Evolutionary conservation across 1,140 invertebrate genomes (phyloP), one percentile per base, ranked within the genome.

Genomic region (Drosophila obscura): DNA sequence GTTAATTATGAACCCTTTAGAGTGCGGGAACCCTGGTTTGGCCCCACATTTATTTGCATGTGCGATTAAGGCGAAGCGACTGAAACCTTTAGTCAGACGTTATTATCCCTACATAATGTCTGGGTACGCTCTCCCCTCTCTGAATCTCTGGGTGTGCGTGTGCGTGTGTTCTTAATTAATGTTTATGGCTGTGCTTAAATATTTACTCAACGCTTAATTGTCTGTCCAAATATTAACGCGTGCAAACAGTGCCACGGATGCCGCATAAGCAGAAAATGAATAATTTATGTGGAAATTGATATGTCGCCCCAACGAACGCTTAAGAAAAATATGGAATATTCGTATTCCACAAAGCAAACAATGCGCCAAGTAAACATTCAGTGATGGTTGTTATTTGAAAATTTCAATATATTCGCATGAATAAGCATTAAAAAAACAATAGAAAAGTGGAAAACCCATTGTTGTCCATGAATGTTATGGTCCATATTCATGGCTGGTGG

Each of bases 181-280:
- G 59, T 75, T 68, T 71, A 76, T 67, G 44, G 45, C 63, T 58
- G 66, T 51, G 56, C 65, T 71, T 75, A 63, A 65, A 87, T 60
- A 77, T 71, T 88, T 68, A 76, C 73, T 43, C 49, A 51, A 19
- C 65, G 68, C 51, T 62, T 87, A 78, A 85, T 85, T 85, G 78
- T 51, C 51, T 61, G 46, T 15, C 52, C 64, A 87, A 88, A 76
- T 73, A 88, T 72, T 88, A 62, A 76, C n/a, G 51, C 51, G 45
- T 53, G 62, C 16, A 72, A 75, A 78, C 55, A 67, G 15, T 43
- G 44, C 31, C n/a, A 15, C 46, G 8, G 26, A 44, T 58, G 44
- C 61, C 44, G 26, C 60, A 51, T 46, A 50, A 44, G 13, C 24
- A 7, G 49, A 22, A 15, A 26, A 49, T 76, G 60, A 82, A 87